A percentile compares a stretch with the other conserved stretches of the same genome.
Evolutionary conservation across 2,113 vertebrate genomes (phyloP).

Genomic region (Podiceps cristatus): DNA sequence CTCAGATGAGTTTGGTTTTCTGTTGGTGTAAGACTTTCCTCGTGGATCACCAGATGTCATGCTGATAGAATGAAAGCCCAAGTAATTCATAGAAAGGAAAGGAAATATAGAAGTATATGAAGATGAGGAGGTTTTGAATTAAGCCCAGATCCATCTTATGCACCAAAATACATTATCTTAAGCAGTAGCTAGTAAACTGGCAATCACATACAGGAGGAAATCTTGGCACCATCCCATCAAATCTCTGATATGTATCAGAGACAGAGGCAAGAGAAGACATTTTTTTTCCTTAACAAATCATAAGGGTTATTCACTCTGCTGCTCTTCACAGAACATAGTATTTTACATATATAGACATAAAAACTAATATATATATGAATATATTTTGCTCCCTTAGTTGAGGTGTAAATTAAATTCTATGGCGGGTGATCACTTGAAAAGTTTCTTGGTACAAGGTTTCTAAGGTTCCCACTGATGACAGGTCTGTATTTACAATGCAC

Average conservation of each 20-base stretch:
- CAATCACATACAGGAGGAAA: background rate
- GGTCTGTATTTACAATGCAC: background rate
- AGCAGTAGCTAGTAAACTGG: background rate
- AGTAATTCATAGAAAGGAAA: background rate
- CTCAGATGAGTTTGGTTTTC: slow-evolving; percentile 17
- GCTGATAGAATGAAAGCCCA: background rate
- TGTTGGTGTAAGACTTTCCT: background rate
- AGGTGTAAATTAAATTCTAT: slow-evolving; percentile 34
- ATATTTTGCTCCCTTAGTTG: background rate
- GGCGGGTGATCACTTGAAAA: background rate
- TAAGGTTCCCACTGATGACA: background rate
- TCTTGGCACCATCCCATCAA: background rate
- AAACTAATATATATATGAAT: background rate
- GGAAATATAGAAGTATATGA: background rate
- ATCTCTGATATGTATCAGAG: background rate
- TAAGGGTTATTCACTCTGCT: background rate
- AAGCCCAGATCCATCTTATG: background rate
- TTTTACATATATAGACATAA: background rate
- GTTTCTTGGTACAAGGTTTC: background rate
- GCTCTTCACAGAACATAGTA: background rate
- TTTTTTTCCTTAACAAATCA: background rate
- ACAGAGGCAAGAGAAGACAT: background rate
- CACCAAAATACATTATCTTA: background rate
- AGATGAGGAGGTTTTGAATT: background rate
- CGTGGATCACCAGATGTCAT: background rate